These are phyloP conservation scores for Cosmorhoe ocellata DNA, from an alignment of 2,888 invertebrate genomes.

Conservation along the genomic window DNA sequence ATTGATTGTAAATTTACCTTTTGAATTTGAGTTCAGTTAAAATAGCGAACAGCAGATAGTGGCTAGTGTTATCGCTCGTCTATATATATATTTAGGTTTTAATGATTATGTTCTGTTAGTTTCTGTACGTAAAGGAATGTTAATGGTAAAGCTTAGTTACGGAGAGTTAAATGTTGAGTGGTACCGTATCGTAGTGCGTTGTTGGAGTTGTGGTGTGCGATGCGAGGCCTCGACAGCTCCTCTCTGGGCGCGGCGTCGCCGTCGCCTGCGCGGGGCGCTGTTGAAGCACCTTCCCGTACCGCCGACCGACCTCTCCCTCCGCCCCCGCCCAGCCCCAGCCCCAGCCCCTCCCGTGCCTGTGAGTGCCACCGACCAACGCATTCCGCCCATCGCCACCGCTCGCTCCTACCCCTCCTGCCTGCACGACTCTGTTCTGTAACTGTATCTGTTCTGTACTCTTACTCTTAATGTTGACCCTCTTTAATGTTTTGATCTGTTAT, in stretches of 20 bases:
- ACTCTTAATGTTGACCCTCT: slow-evolving; percentile 76
- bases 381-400: slow-evolving; percentile 5
- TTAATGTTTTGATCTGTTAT: slow-evolving; percentile 78
- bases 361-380: no score
- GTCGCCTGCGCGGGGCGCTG: slow-evolving; percentile 52
- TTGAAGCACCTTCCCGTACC: slow-evolving; percentile 43
- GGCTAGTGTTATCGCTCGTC: slow-evolving; percentile 82
- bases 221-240: slow-evolving; percentile 67
- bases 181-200: slow-evolving; percentile 79
- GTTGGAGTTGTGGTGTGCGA: slow-evolving; percentile 72
- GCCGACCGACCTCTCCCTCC: slow-evolving; percentile 22
- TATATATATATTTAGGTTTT: slow-evolving; percentile 67
- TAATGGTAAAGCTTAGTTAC: slow-evolving; percentile 78
- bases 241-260: slow-evolving; percentile 50
- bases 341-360: slow-evolving; percentile 35
- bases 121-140: slow-evolving; percentile 78
- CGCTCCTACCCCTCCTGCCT: slow-evolving; percentile 66
- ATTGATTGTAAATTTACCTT: slow-evolving; percentile 78
- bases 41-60: slow-evolving; percentile 81
- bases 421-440: slow-evolving; percentile 59
- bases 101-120: slow-evolving; percentile 81
- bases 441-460: slow-evolving; percentile 68
- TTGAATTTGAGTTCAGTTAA: slow-evolving; percentile 79
- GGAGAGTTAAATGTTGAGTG: slow-evolving; percentile 80
- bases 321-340: slow-evolving; percentile 32